phyloP scores from a whole-genome alignment of 1,140 invertebrate species.

The Nephotettix cincticeps region DNA sequence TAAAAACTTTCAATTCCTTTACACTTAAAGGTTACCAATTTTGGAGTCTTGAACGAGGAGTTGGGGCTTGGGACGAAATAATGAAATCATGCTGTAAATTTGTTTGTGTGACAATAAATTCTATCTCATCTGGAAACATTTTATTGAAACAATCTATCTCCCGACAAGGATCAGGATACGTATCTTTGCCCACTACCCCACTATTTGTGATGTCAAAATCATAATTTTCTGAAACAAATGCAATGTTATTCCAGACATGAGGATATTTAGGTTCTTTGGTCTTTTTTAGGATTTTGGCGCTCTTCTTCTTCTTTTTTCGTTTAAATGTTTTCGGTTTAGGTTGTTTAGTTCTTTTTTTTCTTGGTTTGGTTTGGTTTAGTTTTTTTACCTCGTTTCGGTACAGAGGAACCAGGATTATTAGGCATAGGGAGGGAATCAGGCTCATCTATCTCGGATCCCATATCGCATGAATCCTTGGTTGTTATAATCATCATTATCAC shows the following conservation, averaged over 20 bases:
- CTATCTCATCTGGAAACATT: background rate
- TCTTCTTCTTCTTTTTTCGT: too few relatives aligned
- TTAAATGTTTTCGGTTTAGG: too few relatives aligned
- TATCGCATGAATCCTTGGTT: too few relatives aligned
- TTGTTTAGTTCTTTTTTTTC: too few relatives aligned
- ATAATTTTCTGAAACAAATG: background rate
- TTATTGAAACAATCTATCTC: conserved; percentile 10
- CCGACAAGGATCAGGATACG: conserved; percentile 3
- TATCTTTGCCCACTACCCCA: background rate
- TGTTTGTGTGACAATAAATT: background rate
- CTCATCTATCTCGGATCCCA: too few relatives aligned
- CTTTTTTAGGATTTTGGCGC: background rate
- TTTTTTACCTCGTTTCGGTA: too few relatives aligned
- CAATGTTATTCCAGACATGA: background rate
- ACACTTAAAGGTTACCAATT: background rate
- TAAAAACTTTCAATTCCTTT: conserved; percentile 1
- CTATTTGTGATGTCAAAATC: background rate
- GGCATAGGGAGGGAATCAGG: too few relatives aligned
- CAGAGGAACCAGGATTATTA: too few relatives aligned
- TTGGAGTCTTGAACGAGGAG: background rate
- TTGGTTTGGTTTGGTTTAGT: too few relatives aligned
- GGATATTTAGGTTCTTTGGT: background rate
- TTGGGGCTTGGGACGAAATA: background rate
- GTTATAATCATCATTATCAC: too few relatives aligned
- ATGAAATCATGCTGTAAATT: background rate